Percentiles rank a stretch among this genome's conserved stretches.
phyloP scores from a whole-genome alignment of 2,888 invertebrate species.

The Dromius quadrimaculatus region DNA sequence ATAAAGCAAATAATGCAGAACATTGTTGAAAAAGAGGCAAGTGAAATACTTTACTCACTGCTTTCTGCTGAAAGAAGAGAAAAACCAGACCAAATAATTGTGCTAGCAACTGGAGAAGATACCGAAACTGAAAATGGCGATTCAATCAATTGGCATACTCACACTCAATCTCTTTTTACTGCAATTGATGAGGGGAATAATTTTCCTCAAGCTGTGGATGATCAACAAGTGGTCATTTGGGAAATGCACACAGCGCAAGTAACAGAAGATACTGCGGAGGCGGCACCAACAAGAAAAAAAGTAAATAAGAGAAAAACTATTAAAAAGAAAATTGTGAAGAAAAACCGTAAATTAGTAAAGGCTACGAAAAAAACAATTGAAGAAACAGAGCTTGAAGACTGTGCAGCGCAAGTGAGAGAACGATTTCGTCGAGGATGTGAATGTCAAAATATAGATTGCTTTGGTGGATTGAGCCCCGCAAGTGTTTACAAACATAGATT shows the following conservation, averaged over 20 bases:
- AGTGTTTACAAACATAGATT: conserved; percentile 81
- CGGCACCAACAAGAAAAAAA: conserved; percentile 65
- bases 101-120: conserved; percentile 59
- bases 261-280: conserved; percentile 62
- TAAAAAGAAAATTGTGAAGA: conserved; percentile 69
- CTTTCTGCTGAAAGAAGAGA: conserved; percentile 76
- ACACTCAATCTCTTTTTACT: conserved; percentile 65
- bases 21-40: conserved; percentile 80
- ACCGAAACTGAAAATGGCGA: conserved; percentile 60
- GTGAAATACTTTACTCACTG: conserved; percentile 77
- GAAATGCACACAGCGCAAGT: conserved; percentile 76
- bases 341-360: conserved; percentile 64
- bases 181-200: conserved; percentile 62
- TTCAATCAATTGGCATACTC: conserved; percentile 74
- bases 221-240: conserved; percentile 70
- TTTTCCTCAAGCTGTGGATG: conserved; percentile 64
- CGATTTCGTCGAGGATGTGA: conserved; percentile 80
- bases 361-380: conserved; percentile 69
- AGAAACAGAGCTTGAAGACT: conserved; percentile 77
- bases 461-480: conserved; percentile 79
- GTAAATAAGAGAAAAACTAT: conserved; percentile 64
- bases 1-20: too few species aligned
- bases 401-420: conserved; percentile 76
- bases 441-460: conserved; percentile 82
- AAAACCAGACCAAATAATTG: conserved; percentile 65